Evolutionary conservation across 2,888 invertebrate genomes (phyloP).

Genomic region (Himalopsyche japonica): DNA sequence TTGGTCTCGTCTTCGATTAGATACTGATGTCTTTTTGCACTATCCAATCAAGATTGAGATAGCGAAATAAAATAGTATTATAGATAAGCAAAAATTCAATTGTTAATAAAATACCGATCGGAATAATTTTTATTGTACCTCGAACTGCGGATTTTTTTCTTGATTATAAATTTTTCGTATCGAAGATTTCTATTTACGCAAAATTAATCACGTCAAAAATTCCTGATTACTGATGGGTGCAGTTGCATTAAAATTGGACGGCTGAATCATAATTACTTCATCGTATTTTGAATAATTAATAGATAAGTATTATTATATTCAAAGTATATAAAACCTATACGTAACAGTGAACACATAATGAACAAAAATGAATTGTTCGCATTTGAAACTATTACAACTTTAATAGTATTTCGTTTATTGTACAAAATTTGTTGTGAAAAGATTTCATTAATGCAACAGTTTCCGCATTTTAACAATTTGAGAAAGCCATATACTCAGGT

Average conservation of each 20-base stretch:
- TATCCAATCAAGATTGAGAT: not conserved
- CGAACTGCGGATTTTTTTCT: not conserved
- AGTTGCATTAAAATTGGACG: no score
- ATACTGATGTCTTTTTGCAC: not conserved
- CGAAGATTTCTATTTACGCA: no score
- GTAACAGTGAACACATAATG: not conserved
- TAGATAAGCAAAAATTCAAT: not conserved
- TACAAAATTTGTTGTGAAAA: not conserved
- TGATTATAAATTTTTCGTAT: no score
- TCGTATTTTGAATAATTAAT: no score
- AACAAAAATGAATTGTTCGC: not conserved
- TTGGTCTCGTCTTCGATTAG: not conserved
- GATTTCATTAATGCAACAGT: not conserved
- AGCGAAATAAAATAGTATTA: not conserved
- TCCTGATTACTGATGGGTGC: no score
- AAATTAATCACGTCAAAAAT: no score
- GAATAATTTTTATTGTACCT: not conserved
- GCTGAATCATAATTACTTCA: no score
- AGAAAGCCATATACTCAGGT: no score
- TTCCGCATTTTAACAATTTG: not conserved
- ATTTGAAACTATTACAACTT: not conserved
- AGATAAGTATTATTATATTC: no score
- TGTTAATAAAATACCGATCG: not conserved
- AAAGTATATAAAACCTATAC: no score
- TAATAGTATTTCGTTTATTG: not conserved